Conservation (phyloP, 2,888 invertebrate genomes). For the Mesoligia furuncula region DNA sequence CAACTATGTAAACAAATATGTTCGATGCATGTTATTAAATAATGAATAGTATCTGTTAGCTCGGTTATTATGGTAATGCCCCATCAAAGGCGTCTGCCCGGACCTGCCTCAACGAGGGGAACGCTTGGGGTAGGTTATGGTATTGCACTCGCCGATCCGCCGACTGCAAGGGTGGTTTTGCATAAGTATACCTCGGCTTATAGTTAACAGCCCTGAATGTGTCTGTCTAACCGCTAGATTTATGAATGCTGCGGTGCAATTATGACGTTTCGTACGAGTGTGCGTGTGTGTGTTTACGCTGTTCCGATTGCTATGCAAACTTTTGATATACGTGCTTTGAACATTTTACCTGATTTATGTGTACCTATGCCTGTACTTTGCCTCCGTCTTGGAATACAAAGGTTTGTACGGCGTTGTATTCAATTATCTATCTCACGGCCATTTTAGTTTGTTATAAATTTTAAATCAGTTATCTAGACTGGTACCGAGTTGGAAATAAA, state of each 20-base stretch:
- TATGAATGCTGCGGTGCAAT: slow-evolving; percentile 85
- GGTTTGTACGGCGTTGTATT: slow-evolving; percentile 52
- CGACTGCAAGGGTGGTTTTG: slow-evolving; percentile 86
- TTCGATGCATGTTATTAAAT: slow-evolving; percentile 66
- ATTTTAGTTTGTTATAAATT: slow-evolving; percentile 81
- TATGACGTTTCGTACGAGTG: slow-evolving; percentile 78
- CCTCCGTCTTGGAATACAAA: slow-evolving; percentile 15
- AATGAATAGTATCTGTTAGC: slow-evolving; percentile 71
- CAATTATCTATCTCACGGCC: slow-evolving; percentile 70
- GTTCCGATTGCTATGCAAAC: slow-evolving; percentile 63
- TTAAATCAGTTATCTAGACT: slow-evolving; percentile 81
- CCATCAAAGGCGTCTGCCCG: slow-evolving; percentile 85
- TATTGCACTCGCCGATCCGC: slow-evolving; percentile 85
- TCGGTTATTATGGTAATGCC: slow-evolving; percentile 85
- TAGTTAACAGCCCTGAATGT: slow-evolving; percentile 80
- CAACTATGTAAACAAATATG: slow-evolving; percentile 60
- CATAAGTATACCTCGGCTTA: slow-evolving; percentile 82
- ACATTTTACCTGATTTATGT: slow-evolving; percentile 41
- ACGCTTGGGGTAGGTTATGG: slow-evolving; percentile 88
- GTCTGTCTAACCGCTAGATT: slow-evolving; percentile 85
- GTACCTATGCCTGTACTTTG: slow-evolving; percentile 13
- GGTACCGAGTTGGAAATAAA: slow-evolving; percentile 81
- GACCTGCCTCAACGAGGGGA: slow-evolving; percentile 86
- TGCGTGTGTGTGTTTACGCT: slow-evolving; percentile 69
- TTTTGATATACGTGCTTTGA: slow-evolving; percentile 44